Percentiles rank a stretch among this genome's conserved stretches.
phyloP scores from a whole-genome alignment of 2,888 invertebrate genomes.

The Beris morrisii region DNA sequence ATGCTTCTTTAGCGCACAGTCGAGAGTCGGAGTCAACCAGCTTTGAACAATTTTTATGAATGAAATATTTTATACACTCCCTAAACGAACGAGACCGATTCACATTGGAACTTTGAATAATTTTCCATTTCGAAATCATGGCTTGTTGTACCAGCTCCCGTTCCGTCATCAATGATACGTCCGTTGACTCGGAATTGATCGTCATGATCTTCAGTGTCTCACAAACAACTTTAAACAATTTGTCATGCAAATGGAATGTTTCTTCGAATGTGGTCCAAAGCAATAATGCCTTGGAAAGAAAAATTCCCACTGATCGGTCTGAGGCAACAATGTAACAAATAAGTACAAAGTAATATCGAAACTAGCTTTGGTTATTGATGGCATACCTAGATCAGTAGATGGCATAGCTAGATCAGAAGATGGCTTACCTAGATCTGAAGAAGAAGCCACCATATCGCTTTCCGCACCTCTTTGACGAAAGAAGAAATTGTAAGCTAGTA shows the following conservation, averaged over 20 bases:
- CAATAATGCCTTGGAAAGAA: no score
- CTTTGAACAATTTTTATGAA: conserved; percentile 24
- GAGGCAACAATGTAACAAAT: no score
- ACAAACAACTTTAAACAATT: conserved; percentile 4
- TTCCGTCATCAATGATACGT: neutral
- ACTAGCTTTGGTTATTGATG: no score
- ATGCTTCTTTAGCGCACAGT: neutral
- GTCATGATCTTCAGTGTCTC: neutral
- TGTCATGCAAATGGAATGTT: conserved; percentile 24
- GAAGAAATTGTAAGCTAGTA: conserved; percentile 5
- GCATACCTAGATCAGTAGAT: no score
- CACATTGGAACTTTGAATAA: conserved; percentile 9
- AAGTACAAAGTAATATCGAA: no score
- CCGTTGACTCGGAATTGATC: neutral
- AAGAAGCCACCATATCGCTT: no score
- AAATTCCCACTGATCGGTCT: no score
- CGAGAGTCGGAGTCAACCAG: neutral
- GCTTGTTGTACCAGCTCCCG: neutral
- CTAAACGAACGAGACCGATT: neutral
- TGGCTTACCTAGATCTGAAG: no score
- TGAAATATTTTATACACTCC: conserved; percentile 14
- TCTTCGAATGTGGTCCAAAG: neutral
- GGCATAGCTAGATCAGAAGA: no score
- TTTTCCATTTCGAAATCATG: conserved; percentile 15
- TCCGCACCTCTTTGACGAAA: no score